Conservation (phyloP, 2,113 vertebrate genomes). For the Equus przewalskii region DNA sequence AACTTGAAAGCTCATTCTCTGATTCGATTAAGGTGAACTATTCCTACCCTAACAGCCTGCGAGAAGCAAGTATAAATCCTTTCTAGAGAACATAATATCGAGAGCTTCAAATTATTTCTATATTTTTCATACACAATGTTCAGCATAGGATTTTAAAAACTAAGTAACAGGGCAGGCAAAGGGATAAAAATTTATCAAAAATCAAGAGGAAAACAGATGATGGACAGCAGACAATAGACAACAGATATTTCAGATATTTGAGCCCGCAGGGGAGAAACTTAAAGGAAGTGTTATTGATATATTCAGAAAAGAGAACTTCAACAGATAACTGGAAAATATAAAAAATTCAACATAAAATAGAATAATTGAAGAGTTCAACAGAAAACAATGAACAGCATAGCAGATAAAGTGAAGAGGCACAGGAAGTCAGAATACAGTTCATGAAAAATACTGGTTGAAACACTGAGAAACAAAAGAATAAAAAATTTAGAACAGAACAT, state of each 20-base stretch:
- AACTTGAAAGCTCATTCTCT: background rate
- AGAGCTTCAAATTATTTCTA: background rate
- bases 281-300: background rate
- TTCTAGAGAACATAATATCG: background rate
- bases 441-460: background rate
- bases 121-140: background rate
- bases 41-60: background rate
- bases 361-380: background rate
- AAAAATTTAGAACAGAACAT: background rate
- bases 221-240: background rate
- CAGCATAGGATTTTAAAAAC: background rate
- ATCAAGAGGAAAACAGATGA: background rate
- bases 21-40: background rate
- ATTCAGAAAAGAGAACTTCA: background rate
- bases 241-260: background rate
- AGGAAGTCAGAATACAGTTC: background rate
- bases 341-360: background rate
- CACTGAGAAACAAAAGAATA: background rate
- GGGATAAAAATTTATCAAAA: background rate
- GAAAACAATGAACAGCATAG: background rate
- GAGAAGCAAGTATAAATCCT: background rate
- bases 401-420: background rate
- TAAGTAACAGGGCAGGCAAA: background rate
- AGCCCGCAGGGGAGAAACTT: background rate
- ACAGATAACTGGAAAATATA: background rate